Base-by-base conservation (phyloP, 2,113 vertebrate species). In the Tragelaphus imberbis region DNA sequence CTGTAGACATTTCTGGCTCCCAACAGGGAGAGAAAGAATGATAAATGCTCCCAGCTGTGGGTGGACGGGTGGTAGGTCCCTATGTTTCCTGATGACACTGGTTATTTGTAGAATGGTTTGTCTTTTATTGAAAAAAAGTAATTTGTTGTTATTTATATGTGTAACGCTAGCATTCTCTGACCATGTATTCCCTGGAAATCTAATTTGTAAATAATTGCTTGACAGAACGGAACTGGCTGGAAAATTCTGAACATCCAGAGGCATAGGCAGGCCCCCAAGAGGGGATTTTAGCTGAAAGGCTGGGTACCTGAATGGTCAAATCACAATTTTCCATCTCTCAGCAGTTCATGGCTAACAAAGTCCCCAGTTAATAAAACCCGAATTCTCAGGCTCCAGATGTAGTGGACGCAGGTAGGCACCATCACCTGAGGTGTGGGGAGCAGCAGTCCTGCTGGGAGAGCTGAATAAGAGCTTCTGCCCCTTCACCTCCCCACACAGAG, bases 181-280 rank as follows among this genome's bases (percentile, higher is more conserved):
- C 82, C 49, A 19, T 44, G 96, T 96, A 93, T 92, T 98, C 90
- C 97, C 95, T 88, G 97, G 95, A 96, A 97, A 92, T 92, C 94
- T 97, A 61, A 98, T 98, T 98, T 97, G 95, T 97, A 98, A 98
- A 97, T 98, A 98, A 98, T 97, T 97, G 94, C 96, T 97, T 95
- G 59, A 95, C 94, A 95, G 91, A 28, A 49, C 23, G 71, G 79
- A 97, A 80, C 56, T 95, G 68, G 97, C 44, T 90, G 58, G 75
- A 97, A 92, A 95, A 96, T 82, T 89, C 56, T 92, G 93, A 36
- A 58, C 53, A 40, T 59, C 33, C 84, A 86, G 90, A 95, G 93
- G 79, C 51, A 77, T 86, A 97, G 65, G 25, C 25, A 53, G 44
- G n/a, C 14, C 90, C 88, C 95, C 6, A 6, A 90, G 75, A 95